These are phyloP conservation scores for Numida meleagris DNA, from an alignment of 2,113 vertebrate genomes.

Conservation along the genomic window DNA sequence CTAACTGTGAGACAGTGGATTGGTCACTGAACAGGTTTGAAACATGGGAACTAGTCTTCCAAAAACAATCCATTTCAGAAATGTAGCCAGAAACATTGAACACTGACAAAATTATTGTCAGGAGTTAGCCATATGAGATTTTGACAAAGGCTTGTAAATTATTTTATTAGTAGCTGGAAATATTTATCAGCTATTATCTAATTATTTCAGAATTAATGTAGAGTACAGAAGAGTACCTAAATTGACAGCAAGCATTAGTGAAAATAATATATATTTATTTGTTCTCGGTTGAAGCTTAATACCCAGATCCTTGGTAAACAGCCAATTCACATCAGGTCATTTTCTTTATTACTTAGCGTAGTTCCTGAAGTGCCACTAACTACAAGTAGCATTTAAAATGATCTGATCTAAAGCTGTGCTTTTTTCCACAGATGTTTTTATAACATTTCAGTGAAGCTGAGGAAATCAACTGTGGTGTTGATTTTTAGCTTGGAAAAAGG, in stretches of 20 bases:
- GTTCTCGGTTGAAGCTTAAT: not conserved
- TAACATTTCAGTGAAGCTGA: not conserved
- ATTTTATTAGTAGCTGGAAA: not conserved
- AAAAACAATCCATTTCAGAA: not conserved
- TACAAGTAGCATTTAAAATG: constrained; percentile 23
- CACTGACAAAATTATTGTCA: not conserved
- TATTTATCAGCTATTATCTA: not conserved
- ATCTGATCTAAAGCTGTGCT: not conserved
- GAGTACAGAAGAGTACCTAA: not conserved
- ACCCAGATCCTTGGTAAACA: not conserved
- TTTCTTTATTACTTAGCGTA: not conserved
- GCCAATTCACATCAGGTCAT: not conserved
- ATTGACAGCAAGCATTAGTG: not conserved
- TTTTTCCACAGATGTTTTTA: not conserved
- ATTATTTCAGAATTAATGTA: not conserved
- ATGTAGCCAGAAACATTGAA: not conserved
- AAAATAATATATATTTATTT: not conserved
- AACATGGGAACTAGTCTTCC: not conserved
- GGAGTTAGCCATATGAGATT: not conserved
- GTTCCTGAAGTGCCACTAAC: not conserved
- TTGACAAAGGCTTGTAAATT: not conserved
- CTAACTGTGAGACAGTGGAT: not conserved
- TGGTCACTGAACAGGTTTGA: not conserved
- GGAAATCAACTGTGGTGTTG: not conserved
- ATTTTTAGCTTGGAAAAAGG: not conserved